Conservation (phyloP, 2,888 invertebrate genomes). For the Platycnemis pennipes region DNA sequence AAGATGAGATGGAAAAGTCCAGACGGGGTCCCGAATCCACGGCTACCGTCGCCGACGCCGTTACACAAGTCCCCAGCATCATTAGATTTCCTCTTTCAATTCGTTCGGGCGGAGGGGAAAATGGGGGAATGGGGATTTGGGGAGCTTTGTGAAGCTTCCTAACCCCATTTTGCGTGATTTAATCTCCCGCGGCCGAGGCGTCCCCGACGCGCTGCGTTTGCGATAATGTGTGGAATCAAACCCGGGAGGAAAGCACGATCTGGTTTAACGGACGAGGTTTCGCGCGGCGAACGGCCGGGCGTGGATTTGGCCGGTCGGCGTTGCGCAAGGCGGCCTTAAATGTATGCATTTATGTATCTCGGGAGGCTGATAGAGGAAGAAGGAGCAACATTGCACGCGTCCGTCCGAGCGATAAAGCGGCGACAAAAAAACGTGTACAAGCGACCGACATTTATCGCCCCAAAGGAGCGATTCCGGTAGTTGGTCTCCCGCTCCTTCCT, state of each 20-base stretch:
- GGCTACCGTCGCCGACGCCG: neutral
- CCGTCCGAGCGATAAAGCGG: neutral
- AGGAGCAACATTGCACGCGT: neutral
- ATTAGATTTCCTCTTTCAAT: conserved; percentile 60
- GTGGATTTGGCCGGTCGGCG: no score
- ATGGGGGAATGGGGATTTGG: neutral
- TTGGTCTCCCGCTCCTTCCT: neutral
- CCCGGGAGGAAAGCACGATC: neutral
- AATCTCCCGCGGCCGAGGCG: neutral
- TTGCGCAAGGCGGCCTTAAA: neutral
- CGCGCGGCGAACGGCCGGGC: no score
- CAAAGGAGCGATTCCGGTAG: neutral
- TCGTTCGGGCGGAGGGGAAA: conserved; percentile 18
- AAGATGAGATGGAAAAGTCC: conserved; percentile 61
- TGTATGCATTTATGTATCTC: neutral
- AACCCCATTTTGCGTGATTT: conserved; percentile 56
- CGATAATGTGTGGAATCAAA: neutral
- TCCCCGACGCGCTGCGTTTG: neutral
- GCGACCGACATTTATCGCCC: neutral
- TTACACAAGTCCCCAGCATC: neutral
- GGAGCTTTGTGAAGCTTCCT: neutral
- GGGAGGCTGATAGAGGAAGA: neutral
- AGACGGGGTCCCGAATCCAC: conserved; percentile 22
- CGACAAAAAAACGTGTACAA: neutral
- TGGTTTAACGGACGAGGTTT: neutral